Percentiles rank a stretch among this genome's conserved stretches.
Evolutionary conservation across 2,797 vertebrate genomes (phyloP).

Genomic region (Clarias laeviceps): DNA sequence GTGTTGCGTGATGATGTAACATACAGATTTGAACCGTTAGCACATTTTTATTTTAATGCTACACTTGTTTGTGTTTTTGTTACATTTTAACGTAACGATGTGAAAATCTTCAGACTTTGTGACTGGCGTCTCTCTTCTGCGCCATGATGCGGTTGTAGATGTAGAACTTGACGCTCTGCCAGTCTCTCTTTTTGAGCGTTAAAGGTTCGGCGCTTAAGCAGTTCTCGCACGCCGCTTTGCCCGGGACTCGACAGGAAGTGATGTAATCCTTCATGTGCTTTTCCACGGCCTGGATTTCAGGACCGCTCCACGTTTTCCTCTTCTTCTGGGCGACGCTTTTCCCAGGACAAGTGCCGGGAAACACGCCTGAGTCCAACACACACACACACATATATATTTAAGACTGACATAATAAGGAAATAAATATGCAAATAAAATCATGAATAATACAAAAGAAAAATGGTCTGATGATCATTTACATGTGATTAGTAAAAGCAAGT

Average conservation of each 20-base stretch:
- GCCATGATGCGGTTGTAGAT: slow-evolving; percentile 53
- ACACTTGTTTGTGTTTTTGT: no score
- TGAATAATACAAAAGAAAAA: not conserved
- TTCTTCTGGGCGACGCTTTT: slow-evolving; percentile 28
- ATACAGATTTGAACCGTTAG: not conserved
- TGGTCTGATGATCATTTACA: not conserved
- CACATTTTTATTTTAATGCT: not conserved
- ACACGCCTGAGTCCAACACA: slow-evolving; percentile 4
- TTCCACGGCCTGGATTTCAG: slow-evolving; percentile 52
- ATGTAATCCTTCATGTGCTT: slow-evolving; percentile 54
- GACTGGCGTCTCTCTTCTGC: slow-evolving; percentile 33
- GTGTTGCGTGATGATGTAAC: not conserved
- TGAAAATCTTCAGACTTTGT: slow-evolving; percentile 24
- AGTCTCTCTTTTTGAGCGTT: slow-evolving; percentile 47
- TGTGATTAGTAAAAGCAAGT: not conserved
- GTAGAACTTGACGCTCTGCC: slow-evolving; percentile 53
- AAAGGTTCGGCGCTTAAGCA: slow-evolving; percentile 43
- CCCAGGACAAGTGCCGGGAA: slow-evolving; percentile 1
- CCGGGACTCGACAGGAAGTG: slow-evolving; percentile 46
- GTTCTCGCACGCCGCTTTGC: slow-evolving; percentile 45
- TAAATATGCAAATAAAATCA: not conserved
- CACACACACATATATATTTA: not conserved
- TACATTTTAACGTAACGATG: not conserved
- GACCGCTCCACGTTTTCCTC: slow-evolving; percentile 52
- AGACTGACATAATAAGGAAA: not conserved